These are phyloP conservation scores for Lutjanus campechanus DNA, from an alignment of 2,797 vertebrate genomes.

Conservation along the genomic window DNA sequence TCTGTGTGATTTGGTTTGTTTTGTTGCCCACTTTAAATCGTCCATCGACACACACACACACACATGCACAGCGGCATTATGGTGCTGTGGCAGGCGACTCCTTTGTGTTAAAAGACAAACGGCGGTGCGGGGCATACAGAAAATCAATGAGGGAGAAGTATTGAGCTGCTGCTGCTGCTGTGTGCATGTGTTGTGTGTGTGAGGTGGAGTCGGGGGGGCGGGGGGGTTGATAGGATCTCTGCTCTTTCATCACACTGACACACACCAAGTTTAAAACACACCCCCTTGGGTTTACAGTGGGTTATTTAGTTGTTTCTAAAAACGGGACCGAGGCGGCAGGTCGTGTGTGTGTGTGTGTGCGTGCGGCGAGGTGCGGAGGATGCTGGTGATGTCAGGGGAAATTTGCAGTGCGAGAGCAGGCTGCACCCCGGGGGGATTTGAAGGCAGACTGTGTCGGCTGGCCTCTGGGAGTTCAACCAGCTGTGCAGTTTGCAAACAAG, in stretches of 20 bases:
- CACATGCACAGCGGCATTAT: constrained; percentile 38
- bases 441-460: constrained; percentile 33
- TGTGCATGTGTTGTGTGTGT: constrained; percentile 32
- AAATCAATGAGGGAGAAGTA: constrained; percentile 83
- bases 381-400: constrained; percentile 50
- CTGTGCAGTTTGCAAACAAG: constrained; percentile 74
- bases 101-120: constrained; percentile 79
- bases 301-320: constrained; percentile 58
- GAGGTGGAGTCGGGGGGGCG: constrained; percentile 11
- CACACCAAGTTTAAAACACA: constrained; percentile 48
- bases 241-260: constrained; percentile 58
- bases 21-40: constrained; percentile 27
- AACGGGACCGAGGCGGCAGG: constrained; percentile 19
- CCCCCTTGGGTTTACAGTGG: constrained; percentile 43
- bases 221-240: constrained; percentile 43
- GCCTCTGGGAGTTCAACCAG: constrained; percentile 68
- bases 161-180: constrained; percentile 67
- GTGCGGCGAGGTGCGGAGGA: neutral
- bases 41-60: constrained; percentile 41
- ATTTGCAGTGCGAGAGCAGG: constrained; percentile 50
- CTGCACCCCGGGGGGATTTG: constrained; percentile 34
- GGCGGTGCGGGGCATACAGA: constrained; percentile 59
- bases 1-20: constrained; percentile 20
- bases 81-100: constrained; percentile 53
- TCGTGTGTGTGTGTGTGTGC: constrained; percentile 11